Percentiles rank a stretch among this genome's conserved stretches.
Evolutionary conservation across 2,113 vertebrate species (phyloP).

Genomic region (Onychostoma macrolepis): DNA sequence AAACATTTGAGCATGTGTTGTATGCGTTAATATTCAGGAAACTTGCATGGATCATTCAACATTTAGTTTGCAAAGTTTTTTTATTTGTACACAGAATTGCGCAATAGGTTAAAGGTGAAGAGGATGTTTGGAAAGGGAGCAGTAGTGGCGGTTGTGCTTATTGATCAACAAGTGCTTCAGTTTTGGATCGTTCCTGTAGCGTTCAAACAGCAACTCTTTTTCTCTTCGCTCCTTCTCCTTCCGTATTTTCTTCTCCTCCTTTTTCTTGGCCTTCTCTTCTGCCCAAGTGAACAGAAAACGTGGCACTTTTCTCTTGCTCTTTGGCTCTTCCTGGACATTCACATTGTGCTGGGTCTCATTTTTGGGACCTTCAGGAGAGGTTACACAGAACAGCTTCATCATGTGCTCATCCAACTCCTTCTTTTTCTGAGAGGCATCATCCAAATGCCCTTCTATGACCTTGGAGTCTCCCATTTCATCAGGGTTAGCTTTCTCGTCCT

Average conservation of each 20-base stretch:
- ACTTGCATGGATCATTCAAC: neutral
- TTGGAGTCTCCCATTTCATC: too few species aligned
- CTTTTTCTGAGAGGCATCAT: too few species aligned
- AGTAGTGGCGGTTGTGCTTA: neutral
- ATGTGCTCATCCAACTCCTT: too few species aligned
- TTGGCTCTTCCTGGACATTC: neutral
- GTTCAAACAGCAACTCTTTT: neutral
- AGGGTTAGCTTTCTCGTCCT: too few species aligned
- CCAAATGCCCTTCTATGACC: neutral
- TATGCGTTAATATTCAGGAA: neutral
- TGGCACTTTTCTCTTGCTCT: neutral
- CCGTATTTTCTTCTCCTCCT: neutral
- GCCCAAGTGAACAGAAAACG: neutral
- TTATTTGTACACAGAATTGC: neutral
- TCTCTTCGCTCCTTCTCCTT: neutral
- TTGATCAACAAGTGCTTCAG: neutral
- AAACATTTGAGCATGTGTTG: neutral
- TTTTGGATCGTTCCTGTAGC: neutral
- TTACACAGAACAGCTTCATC: too few species aligned
- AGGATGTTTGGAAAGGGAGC: neutral
- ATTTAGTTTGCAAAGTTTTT: neutral
- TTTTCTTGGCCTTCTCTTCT: neutral
- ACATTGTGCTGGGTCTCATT: neutral
- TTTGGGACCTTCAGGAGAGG: neutral
- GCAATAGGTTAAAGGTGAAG: neutral